Evolutionary conservation across 1,140 invertebrate genomes (phyloP).

Genomic region (Atta colombica): DNA sequence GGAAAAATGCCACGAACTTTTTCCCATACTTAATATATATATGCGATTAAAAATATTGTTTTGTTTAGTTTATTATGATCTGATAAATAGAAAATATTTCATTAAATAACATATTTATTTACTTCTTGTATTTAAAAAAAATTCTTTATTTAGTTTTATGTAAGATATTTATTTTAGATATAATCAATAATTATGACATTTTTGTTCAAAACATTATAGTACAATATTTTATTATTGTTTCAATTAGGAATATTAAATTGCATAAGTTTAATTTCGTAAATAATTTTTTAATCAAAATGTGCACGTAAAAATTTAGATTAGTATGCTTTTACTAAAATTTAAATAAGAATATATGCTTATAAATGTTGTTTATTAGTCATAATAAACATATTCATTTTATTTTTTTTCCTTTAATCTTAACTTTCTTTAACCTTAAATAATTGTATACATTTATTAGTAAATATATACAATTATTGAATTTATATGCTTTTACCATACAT

Average conservation of each 20-base stretch:
- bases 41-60: constrained; percentile 1
- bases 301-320: background rate
- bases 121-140: background rate
- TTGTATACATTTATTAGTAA: background rate
- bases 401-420: background rate
- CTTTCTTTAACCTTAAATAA: background rate
- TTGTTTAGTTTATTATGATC: background rate
- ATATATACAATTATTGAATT: constrained; percentile 10
- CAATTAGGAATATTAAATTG: background rate
- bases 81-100: background rate
- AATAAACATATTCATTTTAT: background rate
- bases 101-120: constrained; percentile 1
- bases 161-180: background rate
- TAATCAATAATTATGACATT: background rate
- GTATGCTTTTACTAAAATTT: background rate
- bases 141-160: background rate
- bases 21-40: too few relatives aligned
- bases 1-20: too few relatives aligned
- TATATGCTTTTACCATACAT: constrained; percentile 11
- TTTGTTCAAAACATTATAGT: background rate
- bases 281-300: background rate
- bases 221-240: background rate
- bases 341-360: background rate
- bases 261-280: background rate
- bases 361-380: background rate